Evolutionary conservation across 2,888 invertebrate genomes (phyloP).

Genomic region (Nemotelus pantherinus): DNA sequence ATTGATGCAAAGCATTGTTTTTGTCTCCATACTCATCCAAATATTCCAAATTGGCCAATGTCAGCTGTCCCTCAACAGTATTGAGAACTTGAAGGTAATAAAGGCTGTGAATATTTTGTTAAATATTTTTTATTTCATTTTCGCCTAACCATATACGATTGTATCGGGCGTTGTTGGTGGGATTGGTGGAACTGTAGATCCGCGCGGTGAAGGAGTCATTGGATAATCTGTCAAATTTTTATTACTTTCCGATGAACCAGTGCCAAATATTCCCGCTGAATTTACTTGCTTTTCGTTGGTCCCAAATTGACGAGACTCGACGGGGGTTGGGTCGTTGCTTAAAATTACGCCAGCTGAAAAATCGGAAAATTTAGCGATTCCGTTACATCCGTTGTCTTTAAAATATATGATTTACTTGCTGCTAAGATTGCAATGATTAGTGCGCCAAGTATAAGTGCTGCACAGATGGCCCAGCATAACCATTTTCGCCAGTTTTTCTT

Average conservation of each 20-base stretch:
- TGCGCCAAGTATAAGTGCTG: slow-evolving; percentile 72
- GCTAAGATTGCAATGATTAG: slow-evolving; percentile 78
- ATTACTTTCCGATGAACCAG: slow-evolving; percentile 44
- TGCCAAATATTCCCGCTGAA: slow-evolving; percentile 64
- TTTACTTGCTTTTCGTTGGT: slow-evolving; percentile 65
- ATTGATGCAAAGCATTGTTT: slow-evolving; percentile 72
- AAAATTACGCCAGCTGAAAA: slow-evolving; percentile 75
- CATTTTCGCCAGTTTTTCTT: slow-evolving; percentile 73
- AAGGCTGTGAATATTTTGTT: slow-evolving; percentile 30
- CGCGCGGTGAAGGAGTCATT: slow-evolving; percentile 49
- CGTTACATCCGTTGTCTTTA: not conserved
- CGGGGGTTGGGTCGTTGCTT: slow-evolving; percentile 71
- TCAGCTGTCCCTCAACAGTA: slow-evolving; percentile 75
- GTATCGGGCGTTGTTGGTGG: slow-evolving; percentile 64
- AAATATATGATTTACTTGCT: slow-evolving; percentile 70
- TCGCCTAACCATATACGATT: slow-evolving; percentile 68
- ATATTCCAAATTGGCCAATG: slow-evolving; percentile 74
- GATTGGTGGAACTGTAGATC: slow-evolving; percentile 52
- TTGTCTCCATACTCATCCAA: slow-evolving; percentile 69
- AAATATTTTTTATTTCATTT: not conserved
- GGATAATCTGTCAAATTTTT: slow-evolving; percentile 45
- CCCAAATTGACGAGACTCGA: slow-evolving; percentile 69
- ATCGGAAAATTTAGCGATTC: slow-evolving; percentile 12
- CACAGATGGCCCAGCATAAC: slow-evolving; percentile 76
- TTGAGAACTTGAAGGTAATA: slow-evolving; percentile 69